Percentiles rank a stretch among this genome's conserved stretches.
These are phyloP conservation scores for Nibea albiflora DNA, from an alignment of 2,113 vertebrate genomes.

Conservation along the genomic window DNA sequence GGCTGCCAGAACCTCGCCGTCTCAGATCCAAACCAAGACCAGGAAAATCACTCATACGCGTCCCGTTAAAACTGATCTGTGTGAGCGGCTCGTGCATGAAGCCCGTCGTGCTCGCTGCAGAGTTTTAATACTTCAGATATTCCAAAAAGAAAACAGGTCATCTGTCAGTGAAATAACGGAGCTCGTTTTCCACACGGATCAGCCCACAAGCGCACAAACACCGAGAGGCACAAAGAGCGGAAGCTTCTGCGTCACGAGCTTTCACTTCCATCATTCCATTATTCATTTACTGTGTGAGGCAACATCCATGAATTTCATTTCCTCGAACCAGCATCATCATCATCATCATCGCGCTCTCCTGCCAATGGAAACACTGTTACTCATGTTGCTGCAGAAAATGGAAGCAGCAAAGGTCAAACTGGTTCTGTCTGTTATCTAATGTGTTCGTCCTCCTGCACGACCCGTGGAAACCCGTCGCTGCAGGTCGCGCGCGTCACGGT, in stretches of 20 bases:
- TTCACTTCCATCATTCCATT: conserved; percentile 39
- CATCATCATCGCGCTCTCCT: not conserved
- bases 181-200: not conserved
- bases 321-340: conserved; percentile 2
- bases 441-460: not conserved
- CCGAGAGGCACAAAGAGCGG: not conserved
- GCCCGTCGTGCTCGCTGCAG: not conserved
- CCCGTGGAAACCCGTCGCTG: not conserved
- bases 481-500: not conserved
- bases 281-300: conserved; percentile 20
- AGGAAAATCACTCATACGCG: no score
- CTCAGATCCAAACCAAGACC: not conserved
- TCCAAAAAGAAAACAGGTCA: not conserved
- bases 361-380: conserved; percentile 12
- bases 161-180: not conserved
- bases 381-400: conserved; percentile 14
- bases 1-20: not conserved
- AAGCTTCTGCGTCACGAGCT: not conserved
- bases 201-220: conserved; percentile 8
- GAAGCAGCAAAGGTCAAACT: conserved; percentile 48
- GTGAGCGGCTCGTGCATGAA: not conserved
- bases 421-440: conserved; percentile 44
- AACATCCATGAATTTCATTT: conserved; percentile 43
- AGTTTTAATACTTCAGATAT: not conserved
- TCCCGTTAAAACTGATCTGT: no score